phyloP scores from a whole-genome alignment of 2,797 vertebrate species.

The Sphenopsis melanotis region DNA sequence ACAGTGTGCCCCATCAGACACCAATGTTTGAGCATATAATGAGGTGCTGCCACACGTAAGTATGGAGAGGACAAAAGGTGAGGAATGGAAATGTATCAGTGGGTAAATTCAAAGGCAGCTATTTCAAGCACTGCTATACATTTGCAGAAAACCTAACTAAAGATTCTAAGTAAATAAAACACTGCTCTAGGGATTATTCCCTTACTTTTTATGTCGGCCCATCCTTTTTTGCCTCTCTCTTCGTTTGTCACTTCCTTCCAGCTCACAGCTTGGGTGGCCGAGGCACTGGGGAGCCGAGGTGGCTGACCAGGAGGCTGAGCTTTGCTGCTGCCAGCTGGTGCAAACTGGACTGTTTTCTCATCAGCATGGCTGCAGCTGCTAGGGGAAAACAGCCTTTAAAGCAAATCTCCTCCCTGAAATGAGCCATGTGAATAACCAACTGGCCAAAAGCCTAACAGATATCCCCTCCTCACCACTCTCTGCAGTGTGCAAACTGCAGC shows the following conservation, averaged over 20 bases:
- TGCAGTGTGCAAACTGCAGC: neutral
- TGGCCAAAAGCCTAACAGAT: neutral
- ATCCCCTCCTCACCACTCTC: neutral
- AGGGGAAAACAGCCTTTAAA: neutral
- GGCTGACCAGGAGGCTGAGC: neutral
- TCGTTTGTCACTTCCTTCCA: neutral
- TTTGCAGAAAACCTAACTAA: neutral
- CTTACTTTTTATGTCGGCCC: neutral
- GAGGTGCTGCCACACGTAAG: rapidly evolving
- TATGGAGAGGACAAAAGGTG: neutral
- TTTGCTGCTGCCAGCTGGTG: neutral
- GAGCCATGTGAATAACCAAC: neutral
- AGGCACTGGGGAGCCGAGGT: neutral
- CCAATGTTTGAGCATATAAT: rapidly evolving
- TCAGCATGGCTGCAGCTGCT: neutral
- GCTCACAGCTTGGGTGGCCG: neutral
- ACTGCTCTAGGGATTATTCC: neutral
- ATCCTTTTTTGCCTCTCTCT: neutral
- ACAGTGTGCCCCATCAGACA: neutral
- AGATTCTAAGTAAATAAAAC: neutral
- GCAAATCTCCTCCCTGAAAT: neutral
- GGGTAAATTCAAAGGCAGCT: neutral
- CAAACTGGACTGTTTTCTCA: neutral
- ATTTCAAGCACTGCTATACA: neutral
- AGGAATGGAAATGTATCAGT: rapidly evolving